phyloP scores from a whole-genome alignment of 2,888 invertebrate genomes.

The Pachliopta kotzebuea region DNA sequence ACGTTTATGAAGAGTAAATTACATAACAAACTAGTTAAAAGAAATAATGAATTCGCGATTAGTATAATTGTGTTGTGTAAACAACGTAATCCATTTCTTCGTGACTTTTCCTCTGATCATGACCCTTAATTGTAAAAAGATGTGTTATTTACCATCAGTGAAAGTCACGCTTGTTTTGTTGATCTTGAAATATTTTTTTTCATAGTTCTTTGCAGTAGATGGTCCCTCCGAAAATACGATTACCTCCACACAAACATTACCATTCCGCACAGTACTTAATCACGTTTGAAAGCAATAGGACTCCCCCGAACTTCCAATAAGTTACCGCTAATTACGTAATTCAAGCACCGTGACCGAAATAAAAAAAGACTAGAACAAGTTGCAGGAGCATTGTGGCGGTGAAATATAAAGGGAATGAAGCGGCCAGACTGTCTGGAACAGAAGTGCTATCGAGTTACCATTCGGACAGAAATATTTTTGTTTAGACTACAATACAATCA shows the following conservation, averaged over 20 bases:
- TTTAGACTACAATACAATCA: no score
- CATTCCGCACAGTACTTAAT: conserved; percentile 52
- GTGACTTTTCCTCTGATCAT: no score
- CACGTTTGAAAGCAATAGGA: conserved; percentile 54
- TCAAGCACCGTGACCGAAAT: conserved; percentile 71
- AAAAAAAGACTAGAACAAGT: conserved; percentile 61
- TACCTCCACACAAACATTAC: conserved; percentile 36
- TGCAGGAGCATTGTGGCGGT: conserved; percentile 57
- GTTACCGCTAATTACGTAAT: conserved; percentile 74
- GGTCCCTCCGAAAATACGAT: not conserved
- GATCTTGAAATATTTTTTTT: not conserved
- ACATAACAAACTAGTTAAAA: no score
- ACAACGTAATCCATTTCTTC: no score
- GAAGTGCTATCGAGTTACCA: conserved; percentile 36
- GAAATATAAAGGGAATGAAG: conserved; percentile 54
- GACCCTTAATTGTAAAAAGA: no score
- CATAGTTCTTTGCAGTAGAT: not conserved
- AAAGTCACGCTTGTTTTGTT: no score
- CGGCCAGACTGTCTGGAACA: conserved; percentile 32
- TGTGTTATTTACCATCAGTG: no score
- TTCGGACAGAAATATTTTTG: conserved; percentile 22
- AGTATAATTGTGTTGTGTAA: no score
- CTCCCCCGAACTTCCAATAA: conserved; percentile 60
- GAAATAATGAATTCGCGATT: no score
- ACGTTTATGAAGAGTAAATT: no score